Evolutionary conservation across 2,797 vertebrate species (phyloP).

Genomic region (Jordanella pulchra): DNA sequence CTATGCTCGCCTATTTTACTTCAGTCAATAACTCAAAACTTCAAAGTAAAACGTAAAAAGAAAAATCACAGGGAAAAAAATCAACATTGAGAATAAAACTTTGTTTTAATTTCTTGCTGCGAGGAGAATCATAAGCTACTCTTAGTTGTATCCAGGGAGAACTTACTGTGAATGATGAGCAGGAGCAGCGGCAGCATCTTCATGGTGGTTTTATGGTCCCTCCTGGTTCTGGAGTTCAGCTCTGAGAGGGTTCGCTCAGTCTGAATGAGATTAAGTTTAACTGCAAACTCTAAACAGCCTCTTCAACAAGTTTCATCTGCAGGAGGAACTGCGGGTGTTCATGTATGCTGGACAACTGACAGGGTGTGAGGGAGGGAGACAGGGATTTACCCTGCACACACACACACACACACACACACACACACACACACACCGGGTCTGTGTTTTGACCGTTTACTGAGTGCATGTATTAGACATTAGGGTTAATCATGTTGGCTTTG

Average conservation of each 20-base stretch:
- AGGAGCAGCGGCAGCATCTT: conserved; percentile 54
- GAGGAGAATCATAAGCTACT: not conserved
- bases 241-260: conserved; percentile 13
- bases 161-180: conserved; percentile 69
- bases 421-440: not conserved
- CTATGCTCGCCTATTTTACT: not conserved
- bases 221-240: not conserved
- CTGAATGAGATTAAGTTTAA: conserved; percentile 20
- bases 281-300: conserved; percentile 37
- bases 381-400: not conserved
- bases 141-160: not conserved
- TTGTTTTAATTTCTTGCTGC: not conserved
- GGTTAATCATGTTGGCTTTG: not conserved
- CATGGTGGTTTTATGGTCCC: conserved; percentile 21
- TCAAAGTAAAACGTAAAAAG: not conserved
- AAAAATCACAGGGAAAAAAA: not conserved
- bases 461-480: not conserved
- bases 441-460: not conserved
- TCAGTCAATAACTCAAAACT: not conserved
- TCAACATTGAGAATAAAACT: not conserved
- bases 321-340: conserved; percentile 12
- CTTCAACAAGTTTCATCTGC: conserved; percentile 38
- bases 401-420: not conserved
- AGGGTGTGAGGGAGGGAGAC: conserved; percentile 15
- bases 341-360: conserved; percentile 25